Base-by-base conservation (phyloP, 64 coral and sea anemone genomes). In the Montipora cactus region DNA sequence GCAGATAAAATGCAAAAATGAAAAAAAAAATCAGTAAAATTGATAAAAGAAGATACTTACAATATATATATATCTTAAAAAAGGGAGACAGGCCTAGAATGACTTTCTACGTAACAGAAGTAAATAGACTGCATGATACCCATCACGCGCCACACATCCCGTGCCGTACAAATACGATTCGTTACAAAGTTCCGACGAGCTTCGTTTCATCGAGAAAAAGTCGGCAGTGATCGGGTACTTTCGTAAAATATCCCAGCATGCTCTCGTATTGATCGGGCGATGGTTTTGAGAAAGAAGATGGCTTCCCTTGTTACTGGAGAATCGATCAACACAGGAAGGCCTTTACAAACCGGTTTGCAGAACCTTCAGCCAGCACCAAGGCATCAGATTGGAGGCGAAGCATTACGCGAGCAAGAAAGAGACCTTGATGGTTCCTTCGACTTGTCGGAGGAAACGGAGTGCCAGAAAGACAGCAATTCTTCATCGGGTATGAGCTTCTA, bases 251-350 rank as follows among this genome's bases (percentile, higher is more conserved):
- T 86, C 82, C 82, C 82, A 72, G 82, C 5, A 77, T 83, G 81
- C 75, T 44, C 23, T 73, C 37, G 11, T 16, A 16, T 46, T 62
- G 2, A 20, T 81, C 44, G 21, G 51, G 51, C 61, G 90, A 83
- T 62, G 71, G 91, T 89, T 90, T 92, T 90, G 95, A 96, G 95
- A 96, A 96, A 88, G 79, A 96, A 96, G 91, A 96, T 96, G 95
- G 95, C 95, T 91, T 86, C 92, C 57, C 70, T 78, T 91, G 76
- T 47, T 52, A 80, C 87, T 48, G 75, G 79, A 10, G 62, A 91
- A 58, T 81, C 64, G 81, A 96, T 88, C 85, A 91, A 83, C 77
- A 71, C 90, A 81, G 95, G 88, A 91, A 89, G 89, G 81, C 81
- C 90, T 5, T 79, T 93, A 2, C 79, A 91, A 78, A 69, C 74